Percentiles rank a stretch among this genome's conserved stretches.
Evolutionary conservation across 2,113 vertebrate genomes (phyloP).

Genomic region (Phylloscopus whistleri): DNA sequence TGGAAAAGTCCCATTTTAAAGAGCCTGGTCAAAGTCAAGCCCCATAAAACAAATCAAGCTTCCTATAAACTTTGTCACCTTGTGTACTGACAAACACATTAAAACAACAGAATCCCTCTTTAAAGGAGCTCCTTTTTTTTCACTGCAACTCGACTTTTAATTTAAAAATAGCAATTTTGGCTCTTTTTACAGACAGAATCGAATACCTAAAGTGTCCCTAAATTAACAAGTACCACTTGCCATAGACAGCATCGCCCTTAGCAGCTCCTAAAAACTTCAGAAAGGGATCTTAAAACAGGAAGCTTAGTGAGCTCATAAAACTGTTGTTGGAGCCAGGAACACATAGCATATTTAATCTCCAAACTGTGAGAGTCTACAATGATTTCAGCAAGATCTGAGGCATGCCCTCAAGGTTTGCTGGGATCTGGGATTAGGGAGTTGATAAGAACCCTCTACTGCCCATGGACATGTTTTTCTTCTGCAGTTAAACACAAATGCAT

Average conservation of each 20-base stretch:
- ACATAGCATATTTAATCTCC: constrained; percentile 99
- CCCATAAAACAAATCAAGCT: constrained; percentile 61
- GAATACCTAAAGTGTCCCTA: constrained; percentile 71
- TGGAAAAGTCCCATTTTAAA: constrained; percentile 47
- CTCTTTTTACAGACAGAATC: constrained; percentile 62
- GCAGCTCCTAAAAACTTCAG: constrained; percentile 88
- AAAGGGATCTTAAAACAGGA: constrained; percentile 88
- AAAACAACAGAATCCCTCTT: constrained; percentile 32
- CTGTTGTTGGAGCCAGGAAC: constrained; percentile 85
- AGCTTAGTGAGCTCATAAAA: constrained; percentile 88
- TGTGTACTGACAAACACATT: constrained; percentile 37
- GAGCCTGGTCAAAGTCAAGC: constrained; percentile 22
- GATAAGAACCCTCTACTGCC: constrained; percentile 87
- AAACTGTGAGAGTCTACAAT: constrained; percentile 88
- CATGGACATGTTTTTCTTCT: constrained; percentile 92
- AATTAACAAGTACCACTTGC: constrained; percentile 76
- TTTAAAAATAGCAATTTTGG: constrained; percentile 62
- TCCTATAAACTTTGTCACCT: constrained; percentile 47
- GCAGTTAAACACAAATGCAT: constrained; percentile 93
- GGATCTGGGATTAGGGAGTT: constrained; percentile 97
- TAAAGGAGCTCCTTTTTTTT: not conserved
- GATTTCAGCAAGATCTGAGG: constrained; percentile 97
- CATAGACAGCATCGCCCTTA: constrained; percentile 81
- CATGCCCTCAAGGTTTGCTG: constrained; percentile 99
- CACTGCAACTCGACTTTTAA: not conserved